phyloP scores from a whole-genome alignment of 2,888 invertebrate genomes.

The Drosophila nigritarsus region DNA sequence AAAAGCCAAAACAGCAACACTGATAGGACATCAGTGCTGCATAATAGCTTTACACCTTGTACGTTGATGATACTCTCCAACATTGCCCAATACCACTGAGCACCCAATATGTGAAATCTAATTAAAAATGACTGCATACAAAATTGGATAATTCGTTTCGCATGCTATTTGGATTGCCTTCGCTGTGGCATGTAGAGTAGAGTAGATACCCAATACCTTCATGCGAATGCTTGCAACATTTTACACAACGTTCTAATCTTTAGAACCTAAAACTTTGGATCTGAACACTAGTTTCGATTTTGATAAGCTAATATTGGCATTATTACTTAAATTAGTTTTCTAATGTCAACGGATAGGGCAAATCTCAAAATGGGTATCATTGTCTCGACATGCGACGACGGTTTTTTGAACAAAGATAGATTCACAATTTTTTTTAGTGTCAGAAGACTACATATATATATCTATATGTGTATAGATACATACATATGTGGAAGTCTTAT shows the following conservation, averaged over 20 bases:
- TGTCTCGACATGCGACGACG: not conserved
- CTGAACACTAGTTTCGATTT: not conserved
- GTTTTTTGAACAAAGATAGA: not conserved
- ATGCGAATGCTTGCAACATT: not conserved
- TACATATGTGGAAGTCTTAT: not conserved
- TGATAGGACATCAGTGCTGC: conserved; percentile 15
- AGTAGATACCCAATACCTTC: not conserved
- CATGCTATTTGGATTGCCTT: not conserved
- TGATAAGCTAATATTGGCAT: not conserved
- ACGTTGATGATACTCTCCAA: not conserved
- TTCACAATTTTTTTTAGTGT: not conserved
- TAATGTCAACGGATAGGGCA: not conserved
- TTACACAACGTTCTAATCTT: not conserved
- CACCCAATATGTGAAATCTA: not conserved
- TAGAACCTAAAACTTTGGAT: not conserved
- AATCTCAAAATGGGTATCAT: not conserved
- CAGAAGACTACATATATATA: not conserved
- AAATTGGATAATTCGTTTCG: not conserved
- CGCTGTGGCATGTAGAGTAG: not conserved
- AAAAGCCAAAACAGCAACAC: not conserved
- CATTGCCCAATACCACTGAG: not conserved
- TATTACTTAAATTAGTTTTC: not conserved
- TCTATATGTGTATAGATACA: not conserved
- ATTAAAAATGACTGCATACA: not conserved
- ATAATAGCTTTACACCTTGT: not conserved